Evolutionary conservation across 2,888 invertebrate genomes (phyloP), one percentile per base, ranked within the genome.

Genomic region (Anarsia innoxiella): DNA sequence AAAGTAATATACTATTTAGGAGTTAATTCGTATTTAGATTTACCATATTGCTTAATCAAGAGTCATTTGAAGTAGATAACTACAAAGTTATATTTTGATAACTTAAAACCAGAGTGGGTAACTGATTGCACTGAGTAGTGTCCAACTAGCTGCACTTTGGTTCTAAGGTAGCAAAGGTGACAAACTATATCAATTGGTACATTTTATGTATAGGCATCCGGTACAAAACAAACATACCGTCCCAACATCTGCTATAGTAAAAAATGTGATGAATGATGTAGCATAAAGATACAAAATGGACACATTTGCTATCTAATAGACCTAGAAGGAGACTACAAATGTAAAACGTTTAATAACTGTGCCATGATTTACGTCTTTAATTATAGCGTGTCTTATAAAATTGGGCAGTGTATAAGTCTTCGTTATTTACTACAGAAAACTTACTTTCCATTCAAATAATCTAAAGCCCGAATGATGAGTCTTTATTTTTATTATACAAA

Each of bases 221-320:
- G 39, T 46, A 52, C n/a, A 42, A 44, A 46, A 56, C 48, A 45
- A 44, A 49, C 51, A 53, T 41, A 36, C 45, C 44, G 32, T 44
- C 39, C 34, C 37, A 40, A 42, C 41, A 47, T 44, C 45, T 46
- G 39, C 49, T 56, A 59, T 48, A 44, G 39, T 47, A 23, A 48
- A 44, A 44, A 45, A 55, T 65, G 60, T 66, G 65, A 65, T 65
- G 56, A 44, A 49, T 49, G 46, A 47, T 48, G 50, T 44, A 41
- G 42, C 41, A 25, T 45, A 59, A 56, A 64, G 40, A 53, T 64
- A 60, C 53, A 68, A 71, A 69, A 66, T 69, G 69, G 66, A 68
- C 69, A 63, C 56, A 55, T 50, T 56, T 47, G 8, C 5, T 48
- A 41, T 47, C 37, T 39, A 52, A 51, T 46, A 45, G 45, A 55